These are phyloP conservation scores for Andricus curvator DNA, from an alignment of 2,888 invertebrate species.

Conservation along the genomic window DNA sequence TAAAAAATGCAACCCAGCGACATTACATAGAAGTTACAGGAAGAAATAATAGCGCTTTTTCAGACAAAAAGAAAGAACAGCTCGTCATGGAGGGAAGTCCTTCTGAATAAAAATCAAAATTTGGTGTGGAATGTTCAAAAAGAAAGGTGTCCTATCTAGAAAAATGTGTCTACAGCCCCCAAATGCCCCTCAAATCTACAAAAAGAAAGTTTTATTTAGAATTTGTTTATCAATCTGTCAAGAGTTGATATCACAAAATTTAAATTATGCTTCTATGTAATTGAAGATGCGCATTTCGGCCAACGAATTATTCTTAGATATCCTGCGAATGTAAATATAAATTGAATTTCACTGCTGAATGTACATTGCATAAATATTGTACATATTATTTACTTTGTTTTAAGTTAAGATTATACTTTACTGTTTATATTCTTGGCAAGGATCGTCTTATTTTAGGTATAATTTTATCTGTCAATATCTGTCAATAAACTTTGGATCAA, in stretches of 20 bases:
- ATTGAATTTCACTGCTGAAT: not conserved
- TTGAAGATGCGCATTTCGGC: not conserved
- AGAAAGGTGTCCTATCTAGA: not conserved
- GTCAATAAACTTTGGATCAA: not conserved
- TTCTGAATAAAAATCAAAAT: constrained; percentile 10
- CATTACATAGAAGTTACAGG: constrained; percentile 23
- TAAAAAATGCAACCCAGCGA: constrained; percentile 31
- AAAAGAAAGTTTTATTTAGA: not conserved
- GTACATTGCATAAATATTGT: not conserved
- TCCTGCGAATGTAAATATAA: constrained; percentile 2
- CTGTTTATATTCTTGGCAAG: not conserved
- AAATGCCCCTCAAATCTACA: not conserved
- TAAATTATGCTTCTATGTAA: not conserved
- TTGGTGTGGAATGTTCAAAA: not conserved
- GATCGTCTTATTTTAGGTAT: not conserved
- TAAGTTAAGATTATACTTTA: not conserved
- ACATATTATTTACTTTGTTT: not conserved
- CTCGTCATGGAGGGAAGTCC: constrained; percentile 29
- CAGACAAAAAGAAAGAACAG: constrained; percentile 25
- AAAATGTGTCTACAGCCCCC: not conserved
- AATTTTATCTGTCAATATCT: not conserved
- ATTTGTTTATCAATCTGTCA: not conserved
- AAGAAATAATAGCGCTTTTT: constrained; percentile 16
- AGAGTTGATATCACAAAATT: not conserved
- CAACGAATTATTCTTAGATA: too few species aligned